Conservation (phyloP, 2,113 vertebrate genomes). For the Cephalopterus ornatus region DNA sequence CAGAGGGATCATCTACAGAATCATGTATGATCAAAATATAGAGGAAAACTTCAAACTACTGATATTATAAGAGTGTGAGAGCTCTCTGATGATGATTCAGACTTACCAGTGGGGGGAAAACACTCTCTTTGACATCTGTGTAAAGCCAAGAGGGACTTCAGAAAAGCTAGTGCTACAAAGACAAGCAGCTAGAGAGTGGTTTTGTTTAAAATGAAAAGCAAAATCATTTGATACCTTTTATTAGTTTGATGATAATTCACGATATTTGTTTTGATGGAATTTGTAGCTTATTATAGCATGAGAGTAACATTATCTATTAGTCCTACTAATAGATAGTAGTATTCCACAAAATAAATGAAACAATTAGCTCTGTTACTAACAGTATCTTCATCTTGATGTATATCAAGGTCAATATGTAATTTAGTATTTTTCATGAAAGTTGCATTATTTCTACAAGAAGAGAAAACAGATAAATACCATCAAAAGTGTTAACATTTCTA, state of each 20-base stretch:
- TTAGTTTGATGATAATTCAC: background rate
- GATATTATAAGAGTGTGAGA: background rate
- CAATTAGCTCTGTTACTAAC: background rate
- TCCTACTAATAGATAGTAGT: background rate
- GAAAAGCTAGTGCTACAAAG: background rate
- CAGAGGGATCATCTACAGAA: background rate
- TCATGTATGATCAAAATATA: background rate
- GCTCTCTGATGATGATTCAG: background rate
- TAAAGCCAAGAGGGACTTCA: background rate
- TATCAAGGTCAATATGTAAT: background rate
- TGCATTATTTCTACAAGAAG: background rate
- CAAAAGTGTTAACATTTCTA: background rate
- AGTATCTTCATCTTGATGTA: background rate
- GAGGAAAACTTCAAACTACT: background rate
- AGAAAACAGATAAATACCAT: background rate
- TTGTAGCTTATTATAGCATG: background rate
- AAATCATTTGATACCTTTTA: background rate
- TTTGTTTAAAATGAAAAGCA: background rate
- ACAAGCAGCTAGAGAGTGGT: background rate
- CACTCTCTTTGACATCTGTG: fast-evolving
- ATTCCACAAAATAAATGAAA: background rate
- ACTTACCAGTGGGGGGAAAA: background rate
- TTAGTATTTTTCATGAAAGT: background rate
- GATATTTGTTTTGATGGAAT: background rate
- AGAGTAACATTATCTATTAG: background rate